These are phyloP conservation scores for Xiphorhynchus elegans DNA, from an alignment of 2,113 vertebrate genomes.

Conservation along the genomic window DNA sequence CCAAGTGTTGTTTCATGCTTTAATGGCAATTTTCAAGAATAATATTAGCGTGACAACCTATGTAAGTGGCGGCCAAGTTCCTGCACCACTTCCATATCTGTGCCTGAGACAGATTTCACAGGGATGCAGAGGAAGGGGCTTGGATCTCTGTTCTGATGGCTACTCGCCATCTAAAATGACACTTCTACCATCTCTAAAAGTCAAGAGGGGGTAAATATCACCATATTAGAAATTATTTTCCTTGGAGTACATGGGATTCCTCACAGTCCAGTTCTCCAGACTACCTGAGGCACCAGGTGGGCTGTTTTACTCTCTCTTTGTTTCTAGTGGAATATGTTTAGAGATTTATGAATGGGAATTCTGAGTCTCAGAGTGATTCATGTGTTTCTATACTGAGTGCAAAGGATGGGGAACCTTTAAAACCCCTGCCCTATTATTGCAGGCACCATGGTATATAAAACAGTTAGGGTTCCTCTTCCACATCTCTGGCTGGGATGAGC, in stretches of 20 bases:
- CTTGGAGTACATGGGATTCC: neutral
- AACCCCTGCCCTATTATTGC: neutral
- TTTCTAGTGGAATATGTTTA: neutral
- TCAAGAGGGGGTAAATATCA: neutral
- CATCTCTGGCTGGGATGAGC: neutral
- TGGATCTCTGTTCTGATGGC: neutral
- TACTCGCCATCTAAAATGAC: neutral
- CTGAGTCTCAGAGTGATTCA: neutral
- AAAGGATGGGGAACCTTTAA: neutral
- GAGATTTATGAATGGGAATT: neutral
- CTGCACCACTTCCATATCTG: neutral
- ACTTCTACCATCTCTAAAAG: neutral
- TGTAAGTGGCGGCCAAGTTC: conserved; percentile 7
- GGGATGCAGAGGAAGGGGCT: neutral
- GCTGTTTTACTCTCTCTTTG: neutral
- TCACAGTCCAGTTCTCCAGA: neutral
- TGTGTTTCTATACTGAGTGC: neutral
- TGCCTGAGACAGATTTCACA: conserved; percentile 45
- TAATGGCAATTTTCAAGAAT: conserved; percentile 68
- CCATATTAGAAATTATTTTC: neutral
- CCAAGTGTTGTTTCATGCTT: conserved; percentile 64
- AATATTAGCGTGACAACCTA: conserved; percentile 36
- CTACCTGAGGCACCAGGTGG: neutral
- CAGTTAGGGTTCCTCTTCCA: neutral
- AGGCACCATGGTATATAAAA: neutral